phyloP scores from a whole-genome alignment of 2,888 invertebrate species.

The Drosophila nr. medialis region DNA sequence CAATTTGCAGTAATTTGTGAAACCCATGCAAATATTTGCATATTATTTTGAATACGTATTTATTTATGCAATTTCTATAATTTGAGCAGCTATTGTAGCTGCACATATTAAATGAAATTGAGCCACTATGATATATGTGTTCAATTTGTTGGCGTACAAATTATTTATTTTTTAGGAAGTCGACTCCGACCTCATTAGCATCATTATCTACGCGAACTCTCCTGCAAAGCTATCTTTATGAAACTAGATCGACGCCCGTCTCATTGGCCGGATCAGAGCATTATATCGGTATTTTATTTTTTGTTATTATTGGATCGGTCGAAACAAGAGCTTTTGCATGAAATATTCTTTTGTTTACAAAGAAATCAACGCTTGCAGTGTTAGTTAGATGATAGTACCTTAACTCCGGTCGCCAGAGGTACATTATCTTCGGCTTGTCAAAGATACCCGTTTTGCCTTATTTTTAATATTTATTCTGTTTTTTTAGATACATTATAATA shows the following conservation, averaged over 20 bases:
- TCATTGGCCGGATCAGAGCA: background rate
- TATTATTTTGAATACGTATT: slow-evolving; percentile 11
- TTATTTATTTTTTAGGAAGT: background rate
- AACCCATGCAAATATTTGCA: slow-evolving; percentile 61
- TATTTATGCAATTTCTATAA: slow-evolving; percentile 37
- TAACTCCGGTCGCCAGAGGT: background rate
- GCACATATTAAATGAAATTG: slow-evolving; percentile 29
- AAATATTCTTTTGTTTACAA: background rate
- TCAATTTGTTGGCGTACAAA: background rate
- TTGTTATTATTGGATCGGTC: background rate
- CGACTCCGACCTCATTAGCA: background rate
- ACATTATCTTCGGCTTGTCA: background rate
- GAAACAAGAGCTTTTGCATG: background rate
- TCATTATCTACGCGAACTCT: background rate
- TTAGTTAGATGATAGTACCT: background rate
- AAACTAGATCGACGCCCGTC: background rate
- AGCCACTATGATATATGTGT: slow-evolving; percentile 6
- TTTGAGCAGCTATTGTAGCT: slow-evolving; percentile 26
- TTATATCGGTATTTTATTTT: background rate
- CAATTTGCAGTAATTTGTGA: slow-evolving; percentile 55
- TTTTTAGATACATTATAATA: background rate
- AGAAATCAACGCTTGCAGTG: background rate
- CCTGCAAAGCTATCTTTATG: background rate
- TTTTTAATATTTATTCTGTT: background rate
- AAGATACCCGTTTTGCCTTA: background rate